These are phyloP conservation scores for Mesaphorura yosii DNA, from an alignment of 1,140 invertebrate genomes.

Conservation along the genomic window DNA sequence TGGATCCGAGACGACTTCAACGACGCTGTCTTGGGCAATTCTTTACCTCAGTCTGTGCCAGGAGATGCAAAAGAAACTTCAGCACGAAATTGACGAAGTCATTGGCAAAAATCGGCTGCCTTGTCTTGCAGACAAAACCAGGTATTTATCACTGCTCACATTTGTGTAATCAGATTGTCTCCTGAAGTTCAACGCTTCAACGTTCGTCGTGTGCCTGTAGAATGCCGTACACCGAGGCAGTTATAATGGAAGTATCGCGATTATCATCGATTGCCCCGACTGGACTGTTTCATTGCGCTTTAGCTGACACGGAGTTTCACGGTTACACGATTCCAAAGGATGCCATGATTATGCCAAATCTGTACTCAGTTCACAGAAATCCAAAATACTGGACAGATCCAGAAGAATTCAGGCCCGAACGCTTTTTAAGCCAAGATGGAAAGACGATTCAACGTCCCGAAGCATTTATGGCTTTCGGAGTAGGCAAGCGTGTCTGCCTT, in stretches of 20 bases:
- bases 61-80: conserved; percentile 2
- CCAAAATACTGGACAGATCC: conserved; percentile 37
- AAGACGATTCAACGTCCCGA: conserved; percentile 22
- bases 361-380: conserved; percentile 33
- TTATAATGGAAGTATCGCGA: conserved; percentile 2
- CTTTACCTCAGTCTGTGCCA: conserved; percentile 8
- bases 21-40: conserved; percentile 5
- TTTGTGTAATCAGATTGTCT: conserved; percentile 39
- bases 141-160: conserved; percentile 37
- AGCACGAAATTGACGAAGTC: conserved; percentile 8
- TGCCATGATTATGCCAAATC: conserved; percentile 5
- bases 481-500: conserved; percentile 49
- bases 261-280: neutral
- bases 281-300: conserved; percentile 8
- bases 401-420: conserved; percentile 34
- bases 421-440: conserved; percentile 26
- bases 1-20: conserved; percentile 3
- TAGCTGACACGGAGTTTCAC: conserved; percentile 3
- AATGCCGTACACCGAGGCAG: conserved; percentile 14
- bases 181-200: conserved; percentile 27
- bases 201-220: conserved; percentile 32
- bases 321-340: conserved; percentile 22
- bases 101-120: conserved; percentile 2
- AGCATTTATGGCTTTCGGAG: conserved; percentile 29
- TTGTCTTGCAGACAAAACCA: conserved; percentile 22